These are phyloP conservation scores for Dicyrtomina minuta DNA, from an alignment of 2,888 invertebrate species.

Conservation along the genomic window DNA sequence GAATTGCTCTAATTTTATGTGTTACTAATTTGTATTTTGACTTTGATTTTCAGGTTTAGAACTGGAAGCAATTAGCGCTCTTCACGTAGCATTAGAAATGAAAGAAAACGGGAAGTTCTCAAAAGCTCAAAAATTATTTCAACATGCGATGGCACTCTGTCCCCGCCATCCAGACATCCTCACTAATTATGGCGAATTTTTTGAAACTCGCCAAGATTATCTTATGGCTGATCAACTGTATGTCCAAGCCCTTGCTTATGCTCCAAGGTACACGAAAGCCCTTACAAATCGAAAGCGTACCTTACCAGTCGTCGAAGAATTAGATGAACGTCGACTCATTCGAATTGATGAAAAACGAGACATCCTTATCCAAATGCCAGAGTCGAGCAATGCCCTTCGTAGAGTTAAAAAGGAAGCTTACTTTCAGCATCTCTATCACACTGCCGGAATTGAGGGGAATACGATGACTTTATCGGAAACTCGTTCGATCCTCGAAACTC, in stretches of 20 bases:
- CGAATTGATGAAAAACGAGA: conserved; percentile 83
- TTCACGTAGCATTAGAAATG: conserved; percentile 83
- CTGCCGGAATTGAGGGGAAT: conserved; percentile 96
- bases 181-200: conserved; percentile 87
- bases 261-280: conserved; percentile 79
- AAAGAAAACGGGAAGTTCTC: conserved; percentile 76
- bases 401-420: conserved; percentile 93
- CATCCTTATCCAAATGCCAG: conserved; percentile 76
- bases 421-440: conserved; percentile 91
- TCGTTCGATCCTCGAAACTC: conserved; percentile 85
- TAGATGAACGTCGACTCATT: conserved; percentile 76
- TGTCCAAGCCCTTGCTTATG: conserved; percentile 73
- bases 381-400: conserved; percentile 74
- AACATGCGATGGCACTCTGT: conserved; percentile 87
- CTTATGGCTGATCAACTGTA: conserved; percentile 91
- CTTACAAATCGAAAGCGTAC: conserved; percentile 79
- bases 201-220: conserved; percentile 77
- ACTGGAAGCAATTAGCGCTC: conserved; percentile 78
- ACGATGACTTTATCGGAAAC: conserved; percentile 93
- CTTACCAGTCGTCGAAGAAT: conserved; percentile 76
- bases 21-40: background rate
- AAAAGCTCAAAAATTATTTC: conserved; percentile 80
- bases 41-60: conserved; percentile 58
- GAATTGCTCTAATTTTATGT: background rate
- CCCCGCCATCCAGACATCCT: conserved; percentile 90